Evolutionary conservation across 2,888 invertebrate species (phyloP).

Genomic region (Brachypalpus laphriformis): DNA sequence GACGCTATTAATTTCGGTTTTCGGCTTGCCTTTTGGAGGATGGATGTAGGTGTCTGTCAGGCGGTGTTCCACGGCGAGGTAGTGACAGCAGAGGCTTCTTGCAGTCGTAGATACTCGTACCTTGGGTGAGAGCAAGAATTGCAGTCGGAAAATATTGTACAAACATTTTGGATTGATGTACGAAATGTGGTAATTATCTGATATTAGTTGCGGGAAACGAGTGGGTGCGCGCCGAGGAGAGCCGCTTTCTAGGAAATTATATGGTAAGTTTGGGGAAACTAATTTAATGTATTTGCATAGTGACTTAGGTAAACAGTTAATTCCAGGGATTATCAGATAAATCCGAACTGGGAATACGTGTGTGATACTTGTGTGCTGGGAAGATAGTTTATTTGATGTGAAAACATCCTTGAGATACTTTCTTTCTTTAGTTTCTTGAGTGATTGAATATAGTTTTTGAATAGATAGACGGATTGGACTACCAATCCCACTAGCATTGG

Average conservation of each 20-base stretch:
- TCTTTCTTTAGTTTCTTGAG: too few species aligned
- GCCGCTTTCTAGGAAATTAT: conserved; percentile 6
- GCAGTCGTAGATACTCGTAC: not conserved
- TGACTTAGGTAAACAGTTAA: not conserved
- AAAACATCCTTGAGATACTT: not conserved
- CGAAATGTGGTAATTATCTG: conserved; percentile 40
- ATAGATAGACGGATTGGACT: too few species aligned
- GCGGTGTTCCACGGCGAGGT: conserved; percentile 1
- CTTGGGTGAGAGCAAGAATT: not conserved
- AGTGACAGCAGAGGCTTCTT: conserved; percentile 16
- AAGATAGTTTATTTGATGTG: not conserved
- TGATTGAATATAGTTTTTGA: too few species aligned
- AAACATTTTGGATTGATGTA: conserved; percentile 47
- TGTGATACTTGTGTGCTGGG: not conserved
- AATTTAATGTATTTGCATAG: conserved; percentile 10
- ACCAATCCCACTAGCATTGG: too few species aligned
- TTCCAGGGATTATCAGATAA: not conserved
- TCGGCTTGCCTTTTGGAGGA: conserved; percentile 38
- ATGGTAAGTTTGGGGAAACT: not conserved
- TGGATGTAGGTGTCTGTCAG: conserved; percentile 24
- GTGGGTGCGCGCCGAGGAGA: not conserved
- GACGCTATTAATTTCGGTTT: conserved; percentile 47
- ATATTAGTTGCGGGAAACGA: conserved; percentile 15
- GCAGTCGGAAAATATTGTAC: conserved; percentile 8
- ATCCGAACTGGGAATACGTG: not conserved